Evolutionary conservation across 1,140 invertebrate species (phyloP).

Genomic region (Atopsyche davidsoni): DNA sequence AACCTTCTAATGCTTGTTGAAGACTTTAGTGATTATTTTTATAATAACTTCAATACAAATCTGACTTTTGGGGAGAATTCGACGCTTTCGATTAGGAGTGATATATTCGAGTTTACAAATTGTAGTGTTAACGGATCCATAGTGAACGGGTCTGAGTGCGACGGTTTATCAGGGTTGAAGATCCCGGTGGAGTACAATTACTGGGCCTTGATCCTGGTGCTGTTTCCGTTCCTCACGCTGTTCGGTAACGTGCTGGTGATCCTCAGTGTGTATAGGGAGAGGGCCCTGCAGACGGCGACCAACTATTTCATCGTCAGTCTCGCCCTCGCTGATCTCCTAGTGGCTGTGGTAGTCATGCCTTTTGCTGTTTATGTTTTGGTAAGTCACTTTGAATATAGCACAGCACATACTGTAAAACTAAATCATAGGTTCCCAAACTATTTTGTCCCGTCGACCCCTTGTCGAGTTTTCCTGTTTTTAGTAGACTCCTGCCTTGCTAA

Average conservation of each 20-base stretch:
- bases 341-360: conserved; percentile 96
- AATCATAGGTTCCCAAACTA: too few species aligned
- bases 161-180: conserved; percentile 32
- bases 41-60: conserved; percentile 42
- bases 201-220: conserved; percentile 78
- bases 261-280: conserved; percentile 83
- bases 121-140: conserved; percentile 45
- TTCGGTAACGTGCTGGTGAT: conserved; percentile 97
- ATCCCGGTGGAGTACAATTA: conserved; percentile 57
- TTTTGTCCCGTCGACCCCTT: too few species aligned
- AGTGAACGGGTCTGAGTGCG: conserved; percentile 29
- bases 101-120: conserved; percentile 39
- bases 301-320: conserved; percentile 98
- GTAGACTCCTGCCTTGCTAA: too few species aligned
- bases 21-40: conserved; percentile 57
- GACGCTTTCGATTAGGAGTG: conserved; percentile 36
- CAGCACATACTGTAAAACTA: too few species aligned
- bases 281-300: conserved; percentile 87
- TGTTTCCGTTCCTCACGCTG: conserved; percentile 89
- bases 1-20: conserved; percentile 51
- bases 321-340: conserved; percentile 93
- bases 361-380: conserved; percentile 96
- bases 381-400: too few species aligned
- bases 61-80: conserved; percentile 34
- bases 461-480: too few species aligned